Evolutionary conservation across 1,140 invertebrate genomes (phyloP), one percentile per base, ranked within the genome.

Genomic region (Condylostylus longicornis): DNA sequence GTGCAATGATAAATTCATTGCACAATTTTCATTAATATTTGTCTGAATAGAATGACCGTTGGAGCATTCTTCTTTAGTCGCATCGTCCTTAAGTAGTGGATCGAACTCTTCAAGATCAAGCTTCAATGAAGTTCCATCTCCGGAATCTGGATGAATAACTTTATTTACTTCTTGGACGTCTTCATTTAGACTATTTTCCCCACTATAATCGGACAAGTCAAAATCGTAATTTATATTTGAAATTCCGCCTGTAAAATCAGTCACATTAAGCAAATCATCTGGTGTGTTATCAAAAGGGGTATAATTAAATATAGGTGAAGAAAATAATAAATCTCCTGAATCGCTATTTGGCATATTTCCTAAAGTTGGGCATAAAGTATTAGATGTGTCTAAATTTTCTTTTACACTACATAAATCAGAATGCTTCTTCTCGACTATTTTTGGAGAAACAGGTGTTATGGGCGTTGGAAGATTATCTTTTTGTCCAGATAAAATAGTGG

Each of bases 211-310:
- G 3, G 74, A 79, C 32, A 76, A 59, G 50, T 78, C 75, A 30
- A 79, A 77, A 42, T 79, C 77, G 47, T 77, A 79, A 55, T 77
- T 79, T 15, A 79, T 70, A 47, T 73, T 73, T n/a, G 70, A 73
- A 10, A 79, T 48, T 2, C 70, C 72, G 2, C 68, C 64, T 2
- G 63, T 58, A 23, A 69, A 49, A 18, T 67, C 50, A 9, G 50
- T n/a, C 63, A 61, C 0, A 50, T 52, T 5, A 51, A 58, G 64
- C 37, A 65, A 63, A 19, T 75, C 71, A 44, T 77, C 73, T 3
- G 69, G 69, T 5, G 70, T 72, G 21, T 66, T 55, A 43, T 72
- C 68, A 32, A 71, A 71, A 1, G 64, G 62, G 1, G 50, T 50
- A 12, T 62, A 61, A 33, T 53, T 61, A 22, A 64, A 63, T 2